Base-by-base conservation (phyloP, 2,113 vertebrate genomes). In the Mionectes macconnelli region DNA sequence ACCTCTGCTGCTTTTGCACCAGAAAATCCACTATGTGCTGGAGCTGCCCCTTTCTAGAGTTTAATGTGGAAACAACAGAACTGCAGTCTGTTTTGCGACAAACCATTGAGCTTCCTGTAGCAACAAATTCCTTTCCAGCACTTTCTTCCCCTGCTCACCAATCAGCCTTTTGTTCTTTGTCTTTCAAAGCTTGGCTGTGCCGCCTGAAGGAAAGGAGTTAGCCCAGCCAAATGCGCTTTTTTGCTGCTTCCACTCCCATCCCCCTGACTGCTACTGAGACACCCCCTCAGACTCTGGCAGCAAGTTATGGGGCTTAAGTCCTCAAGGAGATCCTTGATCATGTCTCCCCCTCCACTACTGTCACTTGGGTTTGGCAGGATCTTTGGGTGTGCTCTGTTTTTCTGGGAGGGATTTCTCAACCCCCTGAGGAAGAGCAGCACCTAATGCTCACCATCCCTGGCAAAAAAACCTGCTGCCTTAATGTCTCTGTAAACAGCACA, bases 121-220 rank as follows among this genome's bases (percentile, higher is more conserved):
- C 96, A 96, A 93, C 87, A 96, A 96, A 97, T 96, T 97, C 92
- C 93, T 86, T 97, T 97, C 94, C 83, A 93, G 94, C 82, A 82
- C 76, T 84, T 93, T 95, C 86, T 87, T 93, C 94, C 57, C 70
- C 81, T 77, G 93, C 94, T 96, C 7, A 0, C 62, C 91, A 87
- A 89, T 92, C 81, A 80, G 79, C 89, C 97, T 92, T 97, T 89
- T 66, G 92, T 97, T 96, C 95, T 96, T 96, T 64, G 73, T n/a
- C 89, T 85, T 96, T 95, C 92, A 93, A 93, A 94, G 85, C 37
- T 73, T 90, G 79, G 83, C 91, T 84, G 67, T 94, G 87, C 87
- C 56, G 56, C 93, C 93, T 96, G 55, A 88, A 96, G 96, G 89
- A 95, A 95, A 96, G 91, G 92, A 74, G 83, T 78, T 85, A 70